A percentile compares a stretch with the other conserved stretches of the same genome.
Conservation (phyloP, 2,888 invertebrate genomes). For the Carpatolechia fugitivella region DNA sequence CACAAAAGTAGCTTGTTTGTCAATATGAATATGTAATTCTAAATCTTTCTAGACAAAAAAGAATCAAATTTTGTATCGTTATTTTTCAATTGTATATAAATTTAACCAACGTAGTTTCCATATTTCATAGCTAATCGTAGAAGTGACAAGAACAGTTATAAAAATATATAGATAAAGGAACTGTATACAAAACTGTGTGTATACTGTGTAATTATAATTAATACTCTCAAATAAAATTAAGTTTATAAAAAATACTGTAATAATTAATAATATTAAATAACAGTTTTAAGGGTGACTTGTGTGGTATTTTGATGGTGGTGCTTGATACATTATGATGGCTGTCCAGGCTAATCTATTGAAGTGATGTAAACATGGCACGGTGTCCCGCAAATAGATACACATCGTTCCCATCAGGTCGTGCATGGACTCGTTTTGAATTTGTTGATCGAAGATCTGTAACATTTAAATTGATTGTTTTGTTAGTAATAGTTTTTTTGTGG, state of each 20-base stretch:
- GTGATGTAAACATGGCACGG: constrained; percentile 40
- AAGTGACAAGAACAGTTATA: neutral
- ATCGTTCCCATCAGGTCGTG: constrained; percentile 46
- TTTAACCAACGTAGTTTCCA: neutral
- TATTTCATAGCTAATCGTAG: neutral
- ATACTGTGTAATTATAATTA: too few species aligned
- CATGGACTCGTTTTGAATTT: constrained; percentile 45
- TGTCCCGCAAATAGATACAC: constrained; percentile 40
- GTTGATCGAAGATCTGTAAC: constrained; percentile 55
- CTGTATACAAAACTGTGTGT: too few species aligned
- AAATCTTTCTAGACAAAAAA: neutral
- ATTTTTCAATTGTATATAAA: neutral
- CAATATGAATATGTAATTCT: too few species aligned
- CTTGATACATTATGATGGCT: neutral
- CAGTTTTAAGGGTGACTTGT: neutral
- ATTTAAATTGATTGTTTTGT: too few species aligned
- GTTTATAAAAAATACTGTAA: neutral
- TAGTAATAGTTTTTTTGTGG: too few species aligned
- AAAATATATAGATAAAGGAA: neutral
- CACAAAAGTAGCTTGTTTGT: too few species aligned
- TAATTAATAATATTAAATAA: neutral
- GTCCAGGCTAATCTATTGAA: constrained; percentile 44
- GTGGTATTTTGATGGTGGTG: neutral
- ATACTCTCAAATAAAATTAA: neutral
- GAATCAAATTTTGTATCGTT: neutral